These are phyloP conservation scores for Nibea albiflora DNA, from an alignment of 2,113 vertebrate genomes.

Conservation along the genomic window DNA sequence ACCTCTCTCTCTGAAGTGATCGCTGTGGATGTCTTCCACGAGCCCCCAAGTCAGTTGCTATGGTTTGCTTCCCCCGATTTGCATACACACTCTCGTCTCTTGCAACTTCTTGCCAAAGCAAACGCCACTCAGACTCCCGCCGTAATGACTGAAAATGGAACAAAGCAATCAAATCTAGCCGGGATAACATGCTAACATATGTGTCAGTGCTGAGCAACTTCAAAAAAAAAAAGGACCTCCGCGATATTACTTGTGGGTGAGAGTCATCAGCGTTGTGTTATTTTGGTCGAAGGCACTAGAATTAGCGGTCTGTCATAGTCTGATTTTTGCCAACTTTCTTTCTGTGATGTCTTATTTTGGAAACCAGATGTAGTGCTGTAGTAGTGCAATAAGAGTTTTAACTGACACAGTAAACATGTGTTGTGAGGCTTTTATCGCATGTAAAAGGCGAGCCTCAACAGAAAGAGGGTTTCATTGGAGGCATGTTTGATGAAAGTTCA, in stretches of 20 bases:
- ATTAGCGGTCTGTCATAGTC: constrained; percentile 44
- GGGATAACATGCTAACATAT: background rate
- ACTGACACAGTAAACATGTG: constrained; percentile 35
- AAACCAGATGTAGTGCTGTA: constrained; percentile 57
- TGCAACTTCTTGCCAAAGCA: constrained; percentile 21
- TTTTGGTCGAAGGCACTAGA: constrained; percentile 54
- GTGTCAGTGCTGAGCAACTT: constrained; percentile 7
- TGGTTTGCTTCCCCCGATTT: background rate
- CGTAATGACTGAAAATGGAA: constrained; percentile 1
- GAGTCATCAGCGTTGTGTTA: constrained; percentile 43
- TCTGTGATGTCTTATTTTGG: constrained; percentile 63
- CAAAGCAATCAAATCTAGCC: background rate
- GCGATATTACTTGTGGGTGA: constrained; percentile 12
- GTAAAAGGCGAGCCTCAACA: constrained; percentile 27
- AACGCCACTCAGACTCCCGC: constrained; percentile 4
- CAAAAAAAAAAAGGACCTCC: constrained; percentile 22
- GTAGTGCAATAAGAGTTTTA: constrained; percentile 5
- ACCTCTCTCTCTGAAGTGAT: constrained; percentile 30
- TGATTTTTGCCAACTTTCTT: background rate
- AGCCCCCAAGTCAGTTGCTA: background rate
- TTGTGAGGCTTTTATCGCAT: constrained; percentile 31
- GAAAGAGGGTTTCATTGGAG: constrained; percentile 19
- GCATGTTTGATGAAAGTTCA: constrained; percentile 24
- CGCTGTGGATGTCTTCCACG: background rate
- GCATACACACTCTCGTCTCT: background rate